A percentile compares a stretch with the other conserved stretches of the same genome.
Conservation (phyloP, 1,140 invertebrate species). For the Asobara japonica region DNA sequence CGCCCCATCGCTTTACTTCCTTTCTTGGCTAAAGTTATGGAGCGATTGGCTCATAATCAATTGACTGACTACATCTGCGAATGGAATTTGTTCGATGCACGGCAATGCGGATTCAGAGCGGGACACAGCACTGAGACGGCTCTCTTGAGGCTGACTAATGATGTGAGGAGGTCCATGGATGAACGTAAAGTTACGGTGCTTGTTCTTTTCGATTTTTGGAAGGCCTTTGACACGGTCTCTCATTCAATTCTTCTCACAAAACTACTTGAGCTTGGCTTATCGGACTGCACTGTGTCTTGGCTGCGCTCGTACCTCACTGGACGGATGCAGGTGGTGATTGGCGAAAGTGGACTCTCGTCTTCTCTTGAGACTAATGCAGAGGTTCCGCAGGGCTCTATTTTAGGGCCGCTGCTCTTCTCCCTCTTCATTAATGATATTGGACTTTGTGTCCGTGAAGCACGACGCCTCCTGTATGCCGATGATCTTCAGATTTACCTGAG, state of each 20-base stretch:
- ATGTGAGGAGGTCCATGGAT: constrained; percentile 30
- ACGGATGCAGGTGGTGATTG: background rate
- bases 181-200: constrained; percentile 24
- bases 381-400: no score
- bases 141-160: constrained; percentile 25
- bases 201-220: constrained; percentile 38
- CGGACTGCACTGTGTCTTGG: background rate
- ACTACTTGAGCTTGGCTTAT: background rate
- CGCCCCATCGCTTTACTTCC: background rate
- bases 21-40: background rate
- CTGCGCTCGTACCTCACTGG: background rate
- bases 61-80: background rate
- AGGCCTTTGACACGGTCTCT: constrained; percentile 43
- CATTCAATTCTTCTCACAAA: constrained; percentile 24
- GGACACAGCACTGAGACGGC: constrained; percentile 33
- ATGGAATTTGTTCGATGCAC: background rate
- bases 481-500: background rate
- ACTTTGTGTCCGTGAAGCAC: background rate
- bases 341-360: no score
- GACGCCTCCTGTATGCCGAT: constrained; percentile 10
- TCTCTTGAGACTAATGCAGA: background rate
- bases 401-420: no score
- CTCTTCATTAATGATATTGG: constrained; percentile 12
- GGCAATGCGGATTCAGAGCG: constrained; percentile 30
- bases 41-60: background rate